Base-by-base conservation (phyloP, 1,140 invertebrate species). In the Matsumurasca onukii region DNA sequence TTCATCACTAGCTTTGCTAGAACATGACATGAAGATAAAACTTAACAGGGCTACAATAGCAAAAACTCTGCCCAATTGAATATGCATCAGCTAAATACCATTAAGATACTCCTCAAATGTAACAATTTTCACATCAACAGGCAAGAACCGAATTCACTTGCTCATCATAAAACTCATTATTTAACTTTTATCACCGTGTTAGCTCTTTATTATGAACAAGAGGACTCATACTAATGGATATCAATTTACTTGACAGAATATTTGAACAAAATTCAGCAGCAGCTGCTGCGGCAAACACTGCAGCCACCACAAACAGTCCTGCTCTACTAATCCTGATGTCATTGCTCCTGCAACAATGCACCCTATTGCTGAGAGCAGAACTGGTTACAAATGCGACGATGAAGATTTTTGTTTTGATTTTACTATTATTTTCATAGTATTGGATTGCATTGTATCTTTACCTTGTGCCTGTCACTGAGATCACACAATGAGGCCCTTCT, bases 301-400 rank as follows among this genome's bases (percentile, higher is more conserved):
- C 61, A 63, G 61, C 61, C 61, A 63, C 61, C 61, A 63, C 61
- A 63, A 63, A 63, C 61, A 63, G 61, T 63, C 61, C 61, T 63
- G 61, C 61, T 63, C 61, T 63, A 63, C 61, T 63, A 63, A 63
- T 63, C 61, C 61, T 63, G 61, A 30, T 63, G 61, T 63, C 61
- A 63, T 63, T 63, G 61, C 61, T 63, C 61, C 61, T 63, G 61
- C 61, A 63, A 63, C 61, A 63, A 63, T 63, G 61, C 61, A 63
- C 61, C 61, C 61, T 63, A 63, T 63, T 63, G 61, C 61, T 63
- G 61, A 63, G 61, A 63, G 61, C 61, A 63, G 61, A 63, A 63
- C 61, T 63, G 24, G 61, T 63, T 63, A 63, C 61, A 63, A 63
- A 29, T 63, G 27, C 61, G 61, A 57, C 22, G 22, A 13, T 20